Evolutionary conservation across 2,113 vertebrate genomes (phyloP).

Genomic region (Stomatorhinus ivindoensis): DNA sequence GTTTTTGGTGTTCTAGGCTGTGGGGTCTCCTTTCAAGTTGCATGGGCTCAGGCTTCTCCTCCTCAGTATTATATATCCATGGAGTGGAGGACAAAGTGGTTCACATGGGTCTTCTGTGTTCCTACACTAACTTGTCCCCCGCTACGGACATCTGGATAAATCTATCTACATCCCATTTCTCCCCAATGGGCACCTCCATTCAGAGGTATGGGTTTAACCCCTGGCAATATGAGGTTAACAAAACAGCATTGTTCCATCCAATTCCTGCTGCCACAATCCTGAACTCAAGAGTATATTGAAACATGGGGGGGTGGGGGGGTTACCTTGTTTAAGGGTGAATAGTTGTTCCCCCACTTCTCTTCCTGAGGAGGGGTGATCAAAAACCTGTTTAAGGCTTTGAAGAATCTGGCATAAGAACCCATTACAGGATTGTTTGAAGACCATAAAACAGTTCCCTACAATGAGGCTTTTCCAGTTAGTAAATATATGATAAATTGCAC

Average conservation of each 20-base stretch:
- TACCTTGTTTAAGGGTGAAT: neutral
- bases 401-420: neutral
- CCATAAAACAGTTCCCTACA: neutral
- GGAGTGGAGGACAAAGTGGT: neutral
- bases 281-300: neutral
- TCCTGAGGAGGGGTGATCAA: neutral
- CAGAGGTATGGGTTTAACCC: neutral
- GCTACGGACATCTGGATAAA: neutral
- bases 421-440: neutral
- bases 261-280: neutral
- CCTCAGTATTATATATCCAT: neutral
- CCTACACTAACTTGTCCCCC: neutral
- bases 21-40: neutral
- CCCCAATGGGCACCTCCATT: neutral
- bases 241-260: neutral
- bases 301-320: neutral
- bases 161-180: neutral
- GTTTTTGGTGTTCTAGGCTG: neutral
- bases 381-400: neutral
- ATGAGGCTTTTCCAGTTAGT: neutral
- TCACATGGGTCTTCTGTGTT: neutral
- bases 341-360: neutral
- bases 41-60: neutral
- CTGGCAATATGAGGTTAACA: neutral
- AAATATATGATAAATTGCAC: neutral